Percentiles rank a stretch among this genome's conserved stretches.
Evolutionary conservation across 2,797 vertebrate species (phyloP).

Genomic region (Pseudopleuronectes americanus): DNA sequence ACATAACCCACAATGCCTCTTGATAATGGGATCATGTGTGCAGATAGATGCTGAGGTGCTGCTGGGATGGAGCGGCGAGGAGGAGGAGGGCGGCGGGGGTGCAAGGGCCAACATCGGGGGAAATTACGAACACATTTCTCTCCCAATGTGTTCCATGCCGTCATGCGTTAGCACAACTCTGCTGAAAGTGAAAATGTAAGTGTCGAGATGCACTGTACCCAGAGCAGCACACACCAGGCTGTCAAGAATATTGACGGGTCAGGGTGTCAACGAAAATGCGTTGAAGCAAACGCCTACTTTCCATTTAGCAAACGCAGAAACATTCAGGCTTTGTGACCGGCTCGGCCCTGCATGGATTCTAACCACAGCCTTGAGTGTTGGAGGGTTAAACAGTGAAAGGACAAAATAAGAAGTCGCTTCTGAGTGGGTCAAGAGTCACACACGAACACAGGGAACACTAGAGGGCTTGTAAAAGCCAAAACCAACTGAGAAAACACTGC

Average conservation of each 20-base stretch:
- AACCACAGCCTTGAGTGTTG: conserved; percentile 9
- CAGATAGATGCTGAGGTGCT: conserved; percentile 44
- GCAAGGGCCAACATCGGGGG: conserved; percentile 33
- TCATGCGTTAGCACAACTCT: conserved; percentile 68
- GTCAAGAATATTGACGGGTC: conserved; percentile 61
- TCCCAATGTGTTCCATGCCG: conserved; percentile 73
- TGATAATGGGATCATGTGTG: conserved; percentile 62
- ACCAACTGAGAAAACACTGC: conserved; percentile 10
- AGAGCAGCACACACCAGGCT: conserved; percentile 52
- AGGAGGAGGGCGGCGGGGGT: not conserved
- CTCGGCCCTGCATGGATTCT: conserved; percentile 1
- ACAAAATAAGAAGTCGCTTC: conserved; percentile 15
- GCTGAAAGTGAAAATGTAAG: conserved; percentile 61
- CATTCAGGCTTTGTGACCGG: conserved; percentile 41
- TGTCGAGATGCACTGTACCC: conserved; percentile 59
- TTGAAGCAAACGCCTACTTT: conserved; percentile 61
- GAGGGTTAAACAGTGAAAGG: not conserved
- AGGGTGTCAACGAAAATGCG: conserved; percentile 44
- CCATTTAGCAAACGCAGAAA: conserved; percentile 56
- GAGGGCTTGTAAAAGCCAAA: conserved; percentile 11
- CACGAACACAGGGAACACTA: not conserved
- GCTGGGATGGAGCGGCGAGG: conserved; percentile 27
- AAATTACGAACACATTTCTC: conserved; percentile 76
- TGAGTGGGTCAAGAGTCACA: conserved; percentile 7
- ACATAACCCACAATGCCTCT: conserved; percentile 55